phyloP scores from a whole-genome alignment of 2,888 invertebrate genomes.

The Sclerodermus sp. region DNA sequence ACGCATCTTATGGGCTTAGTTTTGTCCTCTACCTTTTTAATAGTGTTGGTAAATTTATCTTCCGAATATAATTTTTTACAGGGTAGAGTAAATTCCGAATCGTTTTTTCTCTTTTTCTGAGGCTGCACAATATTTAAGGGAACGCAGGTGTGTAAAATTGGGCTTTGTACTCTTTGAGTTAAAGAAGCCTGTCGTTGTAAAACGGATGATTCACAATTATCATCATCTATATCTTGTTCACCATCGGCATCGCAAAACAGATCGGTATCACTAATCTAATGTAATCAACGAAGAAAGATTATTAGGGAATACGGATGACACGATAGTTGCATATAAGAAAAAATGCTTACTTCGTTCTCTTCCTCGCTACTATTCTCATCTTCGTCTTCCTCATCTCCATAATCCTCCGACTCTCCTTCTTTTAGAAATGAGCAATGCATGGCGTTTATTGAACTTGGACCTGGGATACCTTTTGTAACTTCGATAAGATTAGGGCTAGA shows the following conservation, averaged over 20 bases:
- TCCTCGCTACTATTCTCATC: slow-evolving; percentile 50
- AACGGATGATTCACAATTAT: slow-evolving; percentile 34
- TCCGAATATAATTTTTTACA: slow-evolving; percentile 62
- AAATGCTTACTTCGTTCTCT: slow-evolving; percentile 42
- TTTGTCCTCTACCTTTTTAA: slow-evolving; percentile 50
- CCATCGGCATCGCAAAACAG: slow-evolving; percentile 46
- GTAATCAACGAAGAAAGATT: no score
- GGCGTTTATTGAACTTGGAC: slow-evolving; percentile 47
- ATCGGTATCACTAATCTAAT: slow-evolving; percentile 47
- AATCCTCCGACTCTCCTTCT: slow-evolving; percentile 47
- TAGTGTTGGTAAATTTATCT: slow-evolving; percentile 50
- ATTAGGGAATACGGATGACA: no score
- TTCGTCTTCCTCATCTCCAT: slow-evolving; percentile 49
- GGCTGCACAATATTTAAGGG: slow-evolving; percentile 48
- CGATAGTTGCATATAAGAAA: neutral
- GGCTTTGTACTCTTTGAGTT: slow-evolving; percentile 41
- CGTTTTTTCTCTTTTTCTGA: slow-evolving; percentile 52
- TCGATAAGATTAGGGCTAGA: slow-evolving; percentile 54
- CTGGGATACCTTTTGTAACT: slow-evolving; percentile 48
- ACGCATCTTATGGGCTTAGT: slow-evolving; percentile 59
- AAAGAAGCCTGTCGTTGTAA: slow-evolving; percentile 30
- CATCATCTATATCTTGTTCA: slow-evolving; percentile 38
- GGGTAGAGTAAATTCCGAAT: slow-evolving; percentile 54
- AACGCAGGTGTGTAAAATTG: slow-evolving; percentile 46
- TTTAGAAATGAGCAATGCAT: slow-evolving; percentile 34